phyloP scores from a whole-genome alignment of 2,888 invertebrate genomes.

The Drosophila cyrtoloma region DNA sequence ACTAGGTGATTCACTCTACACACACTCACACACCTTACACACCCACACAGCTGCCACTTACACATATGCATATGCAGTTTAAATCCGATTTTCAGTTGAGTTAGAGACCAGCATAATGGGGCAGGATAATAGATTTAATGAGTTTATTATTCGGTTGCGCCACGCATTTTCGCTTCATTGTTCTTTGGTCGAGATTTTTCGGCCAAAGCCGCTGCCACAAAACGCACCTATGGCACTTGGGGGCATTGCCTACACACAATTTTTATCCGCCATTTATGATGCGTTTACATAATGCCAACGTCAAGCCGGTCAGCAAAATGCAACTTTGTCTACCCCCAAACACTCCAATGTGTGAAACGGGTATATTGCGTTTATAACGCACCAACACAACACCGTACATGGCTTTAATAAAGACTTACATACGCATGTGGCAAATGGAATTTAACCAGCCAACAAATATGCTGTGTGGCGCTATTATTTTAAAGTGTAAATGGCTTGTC shows the following conservation, averaged over 20 bases:
- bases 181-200: conserved; percentile 30
- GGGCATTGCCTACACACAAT: background rate
- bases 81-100: conserved; percentile 78
- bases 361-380: conserved; percentile 42
- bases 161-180: conserved; percentile 44
- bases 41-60: conserved; percentile 8
- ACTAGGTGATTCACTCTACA: conserved; percentile 1
- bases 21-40: conserved; percentile 8
- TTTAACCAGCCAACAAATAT: background rate
- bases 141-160: conserved; percentile 75
- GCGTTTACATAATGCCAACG: conserved; percentile 55
- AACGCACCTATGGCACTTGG: conserved; percentile 28
- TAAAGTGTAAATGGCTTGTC: background rate
- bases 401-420: conserved; percentile 6
- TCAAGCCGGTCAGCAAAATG: conserved; percentile 39
- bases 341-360: conserved; percentile 25
- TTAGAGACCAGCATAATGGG: conserved; percentile 78
- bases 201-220: conserved; percentile 19
- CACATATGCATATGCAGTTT: conserved; percentile 25
- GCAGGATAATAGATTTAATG: conserved; percentile 83
- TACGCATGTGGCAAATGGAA: background rate
- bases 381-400: conserved; percentile 15
- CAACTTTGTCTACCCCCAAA: conserved; percentile 6
- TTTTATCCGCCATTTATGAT: conserved; percentile 40
- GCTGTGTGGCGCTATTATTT: background rate